A percentile compares a stretch with the other conserved stretches of the same genome.
Evolutionary conservation across 2,797 vertebrate genomes (phyloP).

Genomic region (Chiloscyllium punctatum): DNA sequence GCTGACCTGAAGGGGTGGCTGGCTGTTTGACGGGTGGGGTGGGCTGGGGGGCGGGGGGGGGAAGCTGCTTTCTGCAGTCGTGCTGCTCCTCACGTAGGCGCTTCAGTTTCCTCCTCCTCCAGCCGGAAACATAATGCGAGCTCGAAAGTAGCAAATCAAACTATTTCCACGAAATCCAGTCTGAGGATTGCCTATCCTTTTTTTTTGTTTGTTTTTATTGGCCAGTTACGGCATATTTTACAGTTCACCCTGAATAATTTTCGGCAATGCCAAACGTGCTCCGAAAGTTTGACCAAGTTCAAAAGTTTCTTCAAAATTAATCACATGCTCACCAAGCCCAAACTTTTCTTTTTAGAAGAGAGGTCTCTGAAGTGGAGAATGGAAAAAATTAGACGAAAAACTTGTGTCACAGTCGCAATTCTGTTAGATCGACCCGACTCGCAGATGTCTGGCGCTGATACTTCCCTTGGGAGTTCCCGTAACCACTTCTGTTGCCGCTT

Average conservation of each 20-base stretch:
- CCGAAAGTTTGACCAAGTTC: background rate
- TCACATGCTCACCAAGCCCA: background rate
- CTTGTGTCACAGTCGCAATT: background rate
- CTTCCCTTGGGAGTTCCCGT: background rate
- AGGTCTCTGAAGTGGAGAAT: background rate
- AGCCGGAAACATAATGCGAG: background rate
- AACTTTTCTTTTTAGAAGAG: background rate
- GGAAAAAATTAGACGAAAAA: background rate
- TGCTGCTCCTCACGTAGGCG: constrained; percentile 33
- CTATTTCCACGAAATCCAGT: background rate
- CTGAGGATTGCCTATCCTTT: background rate
- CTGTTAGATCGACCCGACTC: no score
- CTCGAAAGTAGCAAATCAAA: background rate
- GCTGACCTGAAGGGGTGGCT: no score
- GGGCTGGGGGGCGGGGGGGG: no score
- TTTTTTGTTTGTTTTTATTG: background rate
- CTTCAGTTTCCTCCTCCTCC: no score
- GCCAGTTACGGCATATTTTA: background rate
- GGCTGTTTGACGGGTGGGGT: no score
- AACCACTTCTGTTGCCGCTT: background rate
- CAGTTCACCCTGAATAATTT: background rate
- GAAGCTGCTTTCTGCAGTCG: background rate
- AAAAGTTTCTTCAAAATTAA: no score
- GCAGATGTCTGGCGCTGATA: background rate
- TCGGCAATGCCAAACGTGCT: background rate